Conservation (phyloP, 2,797 vertebrate species). For the Lagodon rhomboides region DNA sequence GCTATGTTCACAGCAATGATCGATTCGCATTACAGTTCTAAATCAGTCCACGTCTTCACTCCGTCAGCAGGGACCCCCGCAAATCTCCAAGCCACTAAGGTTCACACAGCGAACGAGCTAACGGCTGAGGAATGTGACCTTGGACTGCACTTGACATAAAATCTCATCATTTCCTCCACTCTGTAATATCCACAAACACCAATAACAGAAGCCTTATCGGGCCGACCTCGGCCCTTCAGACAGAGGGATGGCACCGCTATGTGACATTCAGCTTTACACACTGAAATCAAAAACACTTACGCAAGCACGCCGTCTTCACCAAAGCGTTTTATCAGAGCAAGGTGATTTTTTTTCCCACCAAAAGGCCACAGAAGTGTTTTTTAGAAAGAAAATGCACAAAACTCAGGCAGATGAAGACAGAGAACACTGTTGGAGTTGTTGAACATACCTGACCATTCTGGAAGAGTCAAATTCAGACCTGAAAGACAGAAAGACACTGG, state of each 20-base stretch:
- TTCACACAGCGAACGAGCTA: constrained; percentile 31
- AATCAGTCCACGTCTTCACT: constrained; percentile 49
- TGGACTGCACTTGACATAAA: constrained; percentile 43
- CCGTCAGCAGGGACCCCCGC: constrained; percentile 20
- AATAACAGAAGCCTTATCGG: constrained; percentile 30
- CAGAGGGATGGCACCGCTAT: neutral
- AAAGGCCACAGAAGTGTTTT: neutral
- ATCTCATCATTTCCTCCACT: constrained; percentile 51
- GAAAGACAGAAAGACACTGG: constrained; percentile 68
- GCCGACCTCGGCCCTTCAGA: constrained; percentile 20
- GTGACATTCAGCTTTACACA: constrained; percentile 22
- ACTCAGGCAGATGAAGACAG: neutral
- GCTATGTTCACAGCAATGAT: constrained; percentile 41
- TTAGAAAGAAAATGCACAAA: neutral
- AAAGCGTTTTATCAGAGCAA: constrained; percentile 13
- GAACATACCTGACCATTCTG: constrained; percentile 88
- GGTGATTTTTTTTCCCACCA: neutral
- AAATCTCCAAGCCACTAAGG: constrained; percentile 41
- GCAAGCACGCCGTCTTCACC: neutral
- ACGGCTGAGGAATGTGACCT: constrained; percentile 52
- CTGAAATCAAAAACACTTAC: constrained; percentile 21
- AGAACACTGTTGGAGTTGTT: constrained; percentile 4
- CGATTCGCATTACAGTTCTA: constrained; percentile 56
- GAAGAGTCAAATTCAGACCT: constrained; percentile 89
- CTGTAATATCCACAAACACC: constrained; percentile 42